Percentiles rank a stretch among this genome's conserved stretches.
These are phyloP conservation scores for Spilosoma lubricipeda DNA, from an alignment of 2,888 invertebrate genomes.

Conservation along the genomic window DNA sequence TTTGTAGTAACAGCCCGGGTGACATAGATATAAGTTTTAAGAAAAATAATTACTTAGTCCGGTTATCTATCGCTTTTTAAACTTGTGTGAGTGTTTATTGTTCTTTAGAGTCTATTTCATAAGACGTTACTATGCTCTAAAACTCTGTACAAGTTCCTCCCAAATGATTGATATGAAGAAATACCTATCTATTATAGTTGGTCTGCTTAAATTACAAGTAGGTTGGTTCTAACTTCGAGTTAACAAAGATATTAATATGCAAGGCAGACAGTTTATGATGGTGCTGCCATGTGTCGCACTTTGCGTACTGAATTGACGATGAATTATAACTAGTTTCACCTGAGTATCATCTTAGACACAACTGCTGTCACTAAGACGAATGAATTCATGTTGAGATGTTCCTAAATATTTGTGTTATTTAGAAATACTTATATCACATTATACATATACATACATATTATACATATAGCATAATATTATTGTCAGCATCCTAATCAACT, in stretches of 20 bases:
- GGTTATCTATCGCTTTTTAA: no score
- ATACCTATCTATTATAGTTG: background rate
- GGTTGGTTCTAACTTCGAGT: constrained; percentile 5
- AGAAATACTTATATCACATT: background rate
- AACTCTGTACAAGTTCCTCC: background rate
- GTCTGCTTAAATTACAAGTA: background rate
- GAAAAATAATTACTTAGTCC: no score
- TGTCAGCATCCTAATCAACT: no score
- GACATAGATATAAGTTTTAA: no score
- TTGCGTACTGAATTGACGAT: constrained; percentile 25
- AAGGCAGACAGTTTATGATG: constrained; percentile 21
- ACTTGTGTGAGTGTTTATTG: no score
- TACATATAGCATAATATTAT: no score
- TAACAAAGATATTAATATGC: constrained; percentile 44
- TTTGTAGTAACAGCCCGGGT: no score
- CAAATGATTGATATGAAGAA: background rate
- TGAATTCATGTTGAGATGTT: background rate
- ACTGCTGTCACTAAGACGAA: background rate
- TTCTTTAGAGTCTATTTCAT: background rate
- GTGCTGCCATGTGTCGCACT: constrained; percentile 37
- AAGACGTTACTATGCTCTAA: no score
- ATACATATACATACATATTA: no score
- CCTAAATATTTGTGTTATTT: no score
- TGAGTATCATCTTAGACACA: constrained; percentile 7
- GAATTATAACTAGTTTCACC: constrained; percentile 34